Evolutionary conservation across 2,797 vertebrate genomes (phyloP).

Genomic region (Gila robusta): DNA sequence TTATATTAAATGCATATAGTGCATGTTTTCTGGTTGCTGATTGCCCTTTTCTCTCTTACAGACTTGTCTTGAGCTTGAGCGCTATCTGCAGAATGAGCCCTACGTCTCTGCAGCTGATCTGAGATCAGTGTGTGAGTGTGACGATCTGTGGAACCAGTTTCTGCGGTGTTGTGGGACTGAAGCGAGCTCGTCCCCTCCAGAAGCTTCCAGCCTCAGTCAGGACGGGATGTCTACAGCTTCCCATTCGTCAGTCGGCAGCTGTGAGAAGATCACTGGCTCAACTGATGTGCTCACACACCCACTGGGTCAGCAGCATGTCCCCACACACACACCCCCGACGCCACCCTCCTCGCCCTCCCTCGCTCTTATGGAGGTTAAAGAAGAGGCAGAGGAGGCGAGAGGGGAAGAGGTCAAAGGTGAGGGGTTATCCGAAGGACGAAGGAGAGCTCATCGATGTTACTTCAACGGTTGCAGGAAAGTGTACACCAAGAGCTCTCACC

Average conservation of each 20-base stretch:
- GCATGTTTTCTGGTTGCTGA: constrained; percentile 43
- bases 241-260: constrained; percentile 86
- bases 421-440: constrained; percentile 88
- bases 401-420: constrained; percentile 79
- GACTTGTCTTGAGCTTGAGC: constrained; percentile 96
- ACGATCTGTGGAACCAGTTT: constrained; percentile 96
- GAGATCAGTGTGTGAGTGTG: constrained; percentile 88
- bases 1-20: neutral
- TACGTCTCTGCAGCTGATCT: constrained; percentile 93
- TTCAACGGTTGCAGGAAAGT: constrained; percentile 98
- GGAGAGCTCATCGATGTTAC: constrained; percentile 91
- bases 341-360: constrained; percentile 87
- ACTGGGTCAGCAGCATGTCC: constrained; percentile 39
- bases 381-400: constrained; percentile 59
- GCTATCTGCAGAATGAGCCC: constrained; percentile 96
- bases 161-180: constrained; percentile 92
- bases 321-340: constrained; percentile 78
- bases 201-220: constrained; percentile 80
- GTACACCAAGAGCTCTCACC: constrained; percentile 99
- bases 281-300: neutral
- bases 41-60: constrained; percentile 66
- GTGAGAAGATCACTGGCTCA: constrained; percentile 86
- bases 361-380: constrained; percentile 1
- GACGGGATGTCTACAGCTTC: constrained; percentile 68
- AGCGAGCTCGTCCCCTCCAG: constrained; percentile 77